Evolutionary conservation across 1,140 invertebrate genomes (phyloP), one percentile per base, ranked within the genome.

Genomic region (Armadillidium nasatum): DNA sequence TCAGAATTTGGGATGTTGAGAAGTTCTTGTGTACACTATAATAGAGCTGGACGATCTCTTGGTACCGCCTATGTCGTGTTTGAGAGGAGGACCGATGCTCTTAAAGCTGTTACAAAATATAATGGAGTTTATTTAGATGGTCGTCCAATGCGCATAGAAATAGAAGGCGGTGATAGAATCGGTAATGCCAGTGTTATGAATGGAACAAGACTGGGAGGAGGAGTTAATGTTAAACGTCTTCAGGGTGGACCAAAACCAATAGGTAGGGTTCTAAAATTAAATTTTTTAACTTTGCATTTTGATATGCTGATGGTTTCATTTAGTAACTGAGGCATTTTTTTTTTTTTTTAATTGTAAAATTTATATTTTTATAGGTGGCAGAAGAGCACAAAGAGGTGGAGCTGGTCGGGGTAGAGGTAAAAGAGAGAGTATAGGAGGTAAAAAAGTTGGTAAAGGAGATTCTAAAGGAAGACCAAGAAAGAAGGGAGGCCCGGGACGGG

Each of bases 61-160:
- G 95, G 96, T 69, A 97, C 95, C 80, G 97, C 96, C 75, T 95
- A 98, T 89, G 94, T 99, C 15, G 91, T 97, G 72, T 99, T 96
- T 87, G 94, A 96, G 84, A 88, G 94, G 83, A 88, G 91, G 84
- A 87, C 90, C 79, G 95, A 97, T 88, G 96, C 96, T 0, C 89
- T 96, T 33, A 94, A 95, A 85, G 97, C 97, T 10, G 93, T 98
- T 90, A 96, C 97, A 85, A 95, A 98, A 84, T 99, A 99, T 85
- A 96, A 98, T 87, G 94, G 94, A 79, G 95, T 98, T 67, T 96
- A 95, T 19, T 86, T 98, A 70, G 96, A 98, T 89, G 96, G 67
- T 67, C 74, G 74, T 45, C 74, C 74, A 68, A 68, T 68, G 66
- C 21, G 33, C n/a, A 68, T 68, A 23, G 33, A 19, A 68, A 68